These are phyloP conservation scores for Caradrina kadenii DNA, from an alignment of 2,888 invertebrate genomes.

Conservation along the genomic window DNA sequence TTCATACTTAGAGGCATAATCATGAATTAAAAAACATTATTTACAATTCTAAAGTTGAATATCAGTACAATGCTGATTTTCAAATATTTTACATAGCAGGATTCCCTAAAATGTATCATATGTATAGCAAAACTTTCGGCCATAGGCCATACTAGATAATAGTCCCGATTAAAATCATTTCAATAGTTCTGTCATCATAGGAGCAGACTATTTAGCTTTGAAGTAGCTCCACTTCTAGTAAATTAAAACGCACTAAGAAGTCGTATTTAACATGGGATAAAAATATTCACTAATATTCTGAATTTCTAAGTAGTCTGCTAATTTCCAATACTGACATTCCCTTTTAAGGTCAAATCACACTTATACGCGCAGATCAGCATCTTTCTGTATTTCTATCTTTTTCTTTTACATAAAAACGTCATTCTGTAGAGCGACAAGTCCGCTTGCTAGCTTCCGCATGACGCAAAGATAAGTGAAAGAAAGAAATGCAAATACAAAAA, in stretches of 20 bases:
- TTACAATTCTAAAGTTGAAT: not conserved
- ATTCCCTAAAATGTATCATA: conserved; percentile 10
- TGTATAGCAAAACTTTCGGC: conserved; percentile 16
- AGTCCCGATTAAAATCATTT: conserved; percentile 33
- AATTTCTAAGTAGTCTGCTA: conserved; percentile 52
- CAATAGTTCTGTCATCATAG: conserved; percentile 16
- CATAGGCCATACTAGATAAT: conserved; percentile 40
- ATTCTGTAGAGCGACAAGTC: too few species aligned
- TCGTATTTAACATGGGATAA: not conserved
- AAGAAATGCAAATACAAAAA: not conserved
- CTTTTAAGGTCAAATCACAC: conserved; percentile 15
- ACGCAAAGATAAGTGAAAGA: not conserved
- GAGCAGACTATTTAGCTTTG: conserved; percentile 47
- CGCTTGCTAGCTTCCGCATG: not conserved
- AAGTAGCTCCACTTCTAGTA: not conserved
- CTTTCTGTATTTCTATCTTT: not conserved
- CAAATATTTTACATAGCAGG: conserved; percentile 54
- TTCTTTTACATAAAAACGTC: not conserved
- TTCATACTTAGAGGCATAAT: conserved; percentile 23
- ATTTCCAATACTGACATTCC: conserved; percentile 27
- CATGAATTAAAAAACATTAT: not conserved
- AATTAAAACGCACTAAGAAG: not conserved
- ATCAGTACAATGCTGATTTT: not conserved
- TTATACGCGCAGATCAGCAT: not conserved
- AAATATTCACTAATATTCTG: conserved; percentile 20